Evolutionary conservation across 2,113 vertebrate genomes (phyloP).

Genomic region (Gambusia affinis): DNA sequence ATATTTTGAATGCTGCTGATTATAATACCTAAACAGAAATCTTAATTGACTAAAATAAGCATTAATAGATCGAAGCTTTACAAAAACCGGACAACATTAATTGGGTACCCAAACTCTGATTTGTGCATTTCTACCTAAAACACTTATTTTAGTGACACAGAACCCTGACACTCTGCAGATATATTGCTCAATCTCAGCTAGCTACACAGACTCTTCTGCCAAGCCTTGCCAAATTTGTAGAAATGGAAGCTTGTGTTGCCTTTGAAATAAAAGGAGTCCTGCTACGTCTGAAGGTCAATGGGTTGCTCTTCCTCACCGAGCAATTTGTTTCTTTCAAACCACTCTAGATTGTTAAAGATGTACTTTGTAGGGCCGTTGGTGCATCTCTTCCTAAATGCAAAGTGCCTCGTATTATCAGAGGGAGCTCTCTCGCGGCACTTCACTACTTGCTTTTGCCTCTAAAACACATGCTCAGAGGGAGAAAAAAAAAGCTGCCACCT

Average conservation of each 20-base stretch:
- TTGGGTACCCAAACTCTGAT: no score
- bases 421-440: neutral
- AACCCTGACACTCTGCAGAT: neutral
- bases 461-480: neutral
- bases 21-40: no score
- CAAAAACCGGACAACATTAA: no score
- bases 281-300: neutral
- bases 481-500: slow-evolving; percentile 4
- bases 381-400: neutral
- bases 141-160: no score
- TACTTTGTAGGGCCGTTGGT: neutral
- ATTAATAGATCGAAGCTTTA: no score
- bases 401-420: neutral
- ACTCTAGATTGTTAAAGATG: neutral
- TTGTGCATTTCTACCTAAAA: no score
- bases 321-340: slow-evolving; percentile 5
- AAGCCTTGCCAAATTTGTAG: neutral
- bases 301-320: neutral
- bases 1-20: no score
- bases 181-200: neutral
- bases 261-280: neutral
- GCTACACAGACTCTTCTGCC: neutral
- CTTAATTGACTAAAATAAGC: no score
- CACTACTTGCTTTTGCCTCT: neutral
- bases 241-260: neutral